Conservation (phyloP, 2,797 vertebrate genomes). For the Onychomys leucogaster region DNA sequence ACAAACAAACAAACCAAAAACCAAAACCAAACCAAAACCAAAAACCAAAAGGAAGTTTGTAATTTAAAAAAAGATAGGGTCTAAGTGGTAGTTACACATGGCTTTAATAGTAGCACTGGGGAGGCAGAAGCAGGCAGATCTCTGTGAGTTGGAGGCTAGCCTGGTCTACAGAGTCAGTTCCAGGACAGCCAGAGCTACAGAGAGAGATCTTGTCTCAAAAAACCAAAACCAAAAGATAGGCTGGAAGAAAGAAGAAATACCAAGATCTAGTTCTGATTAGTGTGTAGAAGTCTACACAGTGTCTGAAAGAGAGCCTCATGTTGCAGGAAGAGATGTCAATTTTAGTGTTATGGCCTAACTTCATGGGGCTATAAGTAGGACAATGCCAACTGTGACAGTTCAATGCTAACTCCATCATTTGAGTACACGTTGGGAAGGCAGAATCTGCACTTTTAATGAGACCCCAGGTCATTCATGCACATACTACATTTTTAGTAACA, state of each 20-base stretch:
- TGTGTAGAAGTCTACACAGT: neutral
- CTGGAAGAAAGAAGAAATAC: slow-evolving; percentile 15
- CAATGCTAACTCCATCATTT: neutral
- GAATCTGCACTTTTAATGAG: slow-evolving; percentile 53
- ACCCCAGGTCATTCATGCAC: neutral
- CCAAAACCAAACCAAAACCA: too few relatives aligned
- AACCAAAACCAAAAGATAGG: neutral
- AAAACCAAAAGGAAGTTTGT: neutral
- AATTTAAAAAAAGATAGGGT: neutral
- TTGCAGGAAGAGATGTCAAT: slow-evolving; percentile 19
- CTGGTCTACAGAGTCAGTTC: neutral
- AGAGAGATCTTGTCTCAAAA: neutral
- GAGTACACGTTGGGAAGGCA: neutral
- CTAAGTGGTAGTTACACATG: neutral
- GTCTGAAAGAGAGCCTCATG: slow-evolving; percentile 15
- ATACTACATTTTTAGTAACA: slow-evolving; percentile 49
- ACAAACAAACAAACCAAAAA: too few relatives aligned
- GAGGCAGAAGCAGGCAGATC: neutral
- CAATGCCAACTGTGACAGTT: neutral
- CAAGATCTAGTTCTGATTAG: slow-evolving; percentile 19
- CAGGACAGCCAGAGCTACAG: neutral
- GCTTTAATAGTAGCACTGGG: neutral
- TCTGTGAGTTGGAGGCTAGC: neutral
- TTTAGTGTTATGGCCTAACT: neutral
- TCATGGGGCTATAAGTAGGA: neutral